Evolutionary conservation across 1,140 invertebrate genomes (phyloP), one percentile per base, ranked within the genome.

Genomic region (Cydia fagiglandana): DNA sequence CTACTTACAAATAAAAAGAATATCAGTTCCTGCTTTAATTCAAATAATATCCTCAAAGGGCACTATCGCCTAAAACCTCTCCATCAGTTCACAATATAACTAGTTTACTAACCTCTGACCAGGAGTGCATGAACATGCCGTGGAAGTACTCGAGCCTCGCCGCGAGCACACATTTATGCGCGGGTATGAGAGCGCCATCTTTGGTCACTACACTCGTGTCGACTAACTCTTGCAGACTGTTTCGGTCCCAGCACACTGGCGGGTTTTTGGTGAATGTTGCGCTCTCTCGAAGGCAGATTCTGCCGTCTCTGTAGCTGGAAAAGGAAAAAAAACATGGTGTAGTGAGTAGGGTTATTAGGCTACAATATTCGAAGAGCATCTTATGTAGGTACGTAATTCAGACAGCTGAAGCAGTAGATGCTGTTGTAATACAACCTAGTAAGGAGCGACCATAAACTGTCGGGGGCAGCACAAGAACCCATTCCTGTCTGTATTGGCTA

Each of bases 81-180:
- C 20, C 0, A 64, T 24, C 24, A 24, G 24, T 24, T 24, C 24
- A n/a, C 38, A n/a, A 20, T 74, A 75, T 56, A 17, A 38, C 34
- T 38, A 20, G 2, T 9, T 13, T 34, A 53, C 87, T 86, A 88
- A 95, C 95, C 92, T 96, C 95, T 74, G 94, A 94, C 96, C 96
- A 97, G 75, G 95, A 94, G 81, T 94, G 93, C 76, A 94, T 93
- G 79, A 97, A 94, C 95, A 97, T 96, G 78, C 95, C 95, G 70
- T 94, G 92, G 88, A 97, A 97, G 89, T 97, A 97, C 68, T 97
- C 96, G 4, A 96, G 88, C 74, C 96, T 86, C 2, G 96, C 95
- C 0, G 94, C 94, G 24, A 97, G 89, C 56, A 97, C 91, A 88
- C 96, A 97, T 78, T 95, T 96, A 85, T 97, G 96, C 53, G 95